Evolutionary conservation across 2,113 vertebrate species (phyloP).

Genomic region (Hemichromis elongatus): DNA sequence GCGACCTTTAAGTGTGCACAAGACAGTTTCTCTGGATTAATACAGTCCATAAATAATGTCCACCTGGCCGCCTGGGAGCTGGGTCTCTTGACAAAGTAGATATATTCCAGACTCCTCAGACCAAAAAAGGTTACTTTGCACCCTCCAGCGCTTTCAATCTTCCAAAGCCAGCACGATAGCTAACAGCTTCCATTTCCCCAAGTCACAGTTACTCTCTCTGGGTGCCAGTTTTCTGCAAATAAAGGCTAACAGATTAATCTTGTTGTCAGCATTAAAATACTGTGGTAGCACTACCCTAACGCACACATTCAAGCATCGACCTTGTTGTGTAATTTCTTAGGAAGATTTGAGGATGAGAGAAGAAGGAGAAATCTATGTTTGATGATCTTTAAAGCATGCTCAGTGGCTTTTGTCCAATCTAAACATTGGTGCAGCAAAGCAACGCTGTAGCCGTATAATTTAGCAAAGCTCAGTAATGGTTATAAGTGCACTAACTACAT

Average conservation of each 20-base stretch:
- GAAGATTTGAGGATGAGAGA: neutral
- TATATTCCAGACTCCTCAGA: neutral
- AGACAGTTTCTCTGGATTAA: neutral
- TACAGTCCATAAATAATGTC: neutral
- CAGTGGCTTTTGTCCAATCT: neutral
- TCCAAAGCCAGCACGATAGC: neutral
- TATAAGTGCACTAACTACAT: neutral
- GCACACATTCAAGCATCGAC: neutral
- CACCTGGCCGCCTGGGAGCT: neutral
- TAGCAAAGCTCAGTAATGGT: neutral
- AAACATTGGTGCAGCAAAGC: neutral
- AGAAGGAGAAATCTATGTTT: neutral
- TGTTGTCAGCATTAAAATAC: neutral
- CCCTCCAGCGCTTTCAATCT: neutral
- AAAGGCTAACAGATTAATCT: neutral
- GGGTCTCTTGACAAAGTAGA: neutral
- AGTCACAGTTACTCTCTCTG: neutral
- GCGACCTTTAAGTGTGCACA: neutral
- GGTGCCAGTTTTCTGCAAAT: neutral
- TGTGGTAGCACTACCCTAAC: neutral
- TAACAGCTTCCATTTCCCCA: neutral
- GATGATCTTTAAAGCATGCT: neutral
- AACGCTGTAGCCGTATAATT: neutral
- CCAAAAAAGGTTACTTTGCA: neutral
- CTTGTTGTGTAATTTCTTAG: neutral